Percentiles rank a stretch among this genome's conserved stretches.
Conservation (phyloP, 1,140 invertebrate species). For the Panagrolaimus sp. region DNA sequence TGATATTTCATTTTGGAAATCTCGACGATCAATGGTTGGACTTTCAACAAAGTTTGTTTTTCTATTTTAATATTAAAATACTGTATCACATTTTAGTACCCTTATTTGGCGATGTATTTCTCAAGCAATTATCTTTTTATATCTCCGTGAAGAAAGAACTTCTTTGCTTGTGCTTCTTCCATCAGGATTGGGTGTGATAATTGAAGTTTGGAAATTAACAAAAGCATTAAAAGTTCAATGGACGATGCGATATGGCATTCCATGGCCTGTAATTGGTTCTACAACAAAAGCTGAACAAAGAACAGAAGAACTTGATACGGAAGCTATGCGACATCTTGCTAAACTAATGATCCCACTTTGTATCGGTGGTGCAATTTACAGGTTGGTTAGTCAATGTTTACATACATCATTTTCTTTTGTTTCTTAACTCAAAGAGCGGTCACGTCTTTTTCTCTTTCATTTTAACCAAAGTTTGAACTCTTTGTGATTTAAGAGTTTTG, state of each 20-base stretch:
- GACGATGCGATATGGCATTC: conserved; percentile 22
- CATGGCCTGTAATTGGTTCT: conserved; percentile 24
- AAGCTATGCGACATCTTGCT: conserved; percentile 78
- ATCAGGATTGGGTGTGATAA: conserved; percentile 74
- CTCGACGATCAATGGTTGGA: conserved; percentile 76
- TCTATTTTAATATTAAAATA: not conserved
- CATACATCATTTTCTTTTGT: conserved; percentile 15
- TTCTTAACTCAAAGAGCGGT: no score
- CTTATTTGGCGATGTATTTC: conserved; percentile 19
- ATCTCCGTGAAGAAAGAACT: conserved; percentile 83
- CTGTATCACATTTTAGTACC: conserved; percentile 28
- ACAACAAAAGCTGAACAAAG: conserved; percentile 66
- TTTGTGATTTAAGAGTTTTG: no score
- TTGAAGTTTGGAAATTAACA: conserved; percentile 70
- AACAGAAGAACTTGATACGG: conserved; percentile 78
- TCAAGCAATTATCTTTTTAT: conserved; percentile 68
- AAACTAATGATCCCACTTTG: conserved; percentile 87
- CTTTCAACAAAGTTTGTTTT: conserved; percentile 71
- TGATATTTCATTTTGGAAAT: conserved; percentile 88
- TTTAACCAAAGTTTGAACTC: no score
- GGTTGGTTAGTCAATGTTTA: conserved; percentile 17
- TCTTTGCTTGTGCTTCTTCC: conserved; percentile 81
- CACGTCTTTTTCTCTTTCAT: no score
- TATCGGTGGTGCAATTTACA: conserved; percentile 76
- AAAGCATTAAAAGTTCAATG: conserved; percentile 74